Conservation (phyloP, 2,888 invertebrate genomes). For the Drosophila histrio region DNA sequence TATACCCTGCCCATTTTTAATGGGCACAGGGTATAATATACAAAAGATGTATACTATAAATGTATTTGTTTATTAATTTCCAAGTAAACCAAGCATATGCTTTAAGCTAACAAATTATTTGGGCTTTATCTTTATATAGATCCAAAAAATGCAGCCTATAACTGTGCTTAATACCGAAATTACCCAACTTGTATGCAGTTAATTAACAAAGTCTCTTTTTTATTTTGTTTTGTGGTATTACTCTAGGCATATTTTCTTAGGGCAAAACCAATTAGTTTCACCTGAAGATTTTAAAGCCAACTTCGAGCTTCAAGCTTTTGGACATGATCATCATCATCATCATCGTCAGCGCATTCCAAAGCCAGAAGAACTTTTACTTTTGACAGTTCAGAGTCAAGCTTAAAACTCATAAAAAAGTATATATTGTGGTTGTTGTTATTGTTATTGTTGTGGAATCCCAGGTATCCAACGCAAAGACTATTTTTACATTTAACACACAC, state of each 20-base stretch:
- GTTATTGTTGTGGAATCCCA: conserved; percentile 37
- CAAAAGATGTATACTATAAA: too few relatives aligned
- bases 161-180: conserved; percentile 1
- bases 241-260: conserved; percentile 2
- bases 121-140: background rate
- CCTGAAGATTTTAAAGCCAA: conserved; percentile 35
- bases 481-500: conserved; percentile 55
- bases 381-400: conserved; percentile 50
- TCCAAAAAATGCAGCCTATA: conserved; percentile 3
- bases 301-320: conserved; percentile 20
- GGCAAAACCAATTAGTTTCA: conserved; percentile 56
- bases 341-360: conserved; percentile 55
- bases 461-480: conserved; percentile 53
- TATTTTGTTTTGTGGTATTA: conserved; percentile 7
- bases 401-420: conserved; percentile 30
- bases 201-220: conserved; percentile 7
- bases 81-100: background rate
- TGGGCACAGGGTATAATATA: too few relatives aligned
- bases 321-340: conserved; percentile 17
- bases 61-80: too few relatives aligned
- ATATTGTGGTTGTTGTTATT: conserved; percentile 9
- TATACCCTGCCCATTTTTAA: too few relatives aligned
- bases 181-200: background rate
- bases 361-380: conserved; percentile 75
- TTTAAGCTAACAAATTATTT: background rate